These are phyloP conservation scores for Catharus ustulatus DNA, from an alignment of 2,797 vertebrate genomes.

Conservation along the genomic window DNA sequence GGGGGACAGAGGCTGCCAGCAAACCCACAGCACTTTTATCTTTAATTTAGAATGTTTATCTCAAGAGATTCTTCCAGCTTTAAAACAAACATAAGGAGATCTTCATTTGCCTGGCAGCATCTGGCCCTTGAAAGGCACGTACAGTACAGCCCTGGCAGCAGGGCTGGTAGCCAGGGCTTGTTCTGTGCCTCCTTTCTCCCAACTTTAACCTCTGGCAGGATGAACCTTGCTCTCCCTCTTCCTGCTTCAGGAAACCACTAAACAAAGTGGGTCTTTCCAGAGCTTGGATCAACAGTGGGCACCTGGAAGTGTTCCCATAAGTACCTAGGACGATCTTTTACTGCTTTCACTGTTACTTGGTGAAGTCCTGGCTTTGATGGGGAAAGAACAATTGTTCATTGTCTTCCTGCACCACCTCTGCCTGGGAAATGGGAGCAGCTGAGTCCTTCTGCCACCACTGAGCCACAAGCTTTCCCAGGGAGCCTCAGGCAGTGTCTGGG, in stretches of 20 bases:
- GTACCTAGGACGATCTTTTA: neutral
- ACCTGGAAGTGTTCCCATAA: neutral
- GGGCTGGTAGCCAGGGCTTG: neutral
- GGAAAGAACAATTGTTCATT: neutral
- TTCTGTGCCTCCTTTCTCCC: neutral
- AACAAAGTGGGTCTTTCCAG: neutral
- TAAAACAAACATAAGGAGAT: conserved; percentile 57
- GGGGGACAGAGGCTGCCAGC: neutral
- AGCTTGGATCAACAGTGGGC: neutral
- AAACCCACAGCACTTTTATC: conserved; percentile 52
- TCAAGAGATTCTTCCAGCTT: conserved; percentile 62
- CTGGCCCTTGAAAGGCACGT: conserved; percentile 31
- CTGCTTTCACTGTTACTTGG: neutral
- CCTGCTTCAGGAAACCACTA: neutral
- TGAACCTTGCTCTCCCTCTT: neutral
- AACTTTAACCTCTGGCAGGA: neutral
- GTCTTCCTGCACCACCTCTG: neutral
- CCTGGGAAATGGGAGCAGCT: neutral
- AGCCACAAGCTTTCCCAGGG: neutral
- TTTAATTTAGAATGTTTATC: conserved; percentile 71
- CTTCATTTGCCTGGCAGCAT: conserved; percentile 56
- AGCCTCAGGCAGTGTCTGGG: neutral
- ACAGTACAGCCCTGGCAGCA: neutral
- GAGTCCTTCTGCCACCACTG: neutral
- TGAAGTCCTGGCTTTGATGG: neutral